These are phyloP conservation scores for Tridacna crocea DNA, from an alignment of 2,888 invertebrate genomes.

Conservation along the genomic window DNA sequence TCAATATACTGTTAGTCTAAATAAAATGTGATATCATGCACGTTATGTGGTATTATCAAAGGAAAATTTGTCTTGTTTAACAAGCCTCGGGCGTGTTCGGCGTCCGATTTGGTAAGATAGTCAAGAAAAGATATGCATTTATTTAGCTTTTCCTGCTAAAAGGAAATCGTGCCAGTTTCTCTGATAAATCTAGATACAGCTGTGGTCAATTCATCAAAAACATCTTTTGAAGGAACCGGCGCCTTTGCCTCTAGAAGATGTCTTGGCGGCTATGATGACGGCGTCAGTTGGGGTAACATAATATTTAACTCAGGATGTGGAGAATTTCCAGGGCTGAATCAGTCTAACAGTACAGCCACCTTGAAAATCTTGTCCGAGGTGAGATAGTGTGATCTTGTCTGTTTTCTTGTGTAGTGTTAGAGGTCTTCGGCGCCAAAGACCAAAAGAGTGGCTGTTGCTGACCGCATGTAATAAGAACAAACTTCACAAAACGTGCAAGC, in stretches of 20 bases:
- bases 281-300: constrained; percentile 3
- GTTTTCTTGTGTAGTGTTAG: background rate
- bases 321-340: background rate
- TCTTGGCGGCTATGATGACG: background rate
- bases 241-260: constrained; percentile 41
- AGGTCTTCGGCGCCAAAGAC: background rate
- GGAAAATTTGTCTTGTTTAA: no score
- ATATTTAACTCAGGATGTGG: background rate
- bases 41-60: no score
- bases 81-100: no score
- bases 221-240: background rate
- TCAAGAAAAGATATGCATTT: no score
- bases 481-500: background rate
- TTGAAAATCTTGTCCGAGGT: constrained; percentile 7
- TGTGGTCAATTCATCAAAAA: no score
- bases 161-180: no score
- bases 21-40: no score
- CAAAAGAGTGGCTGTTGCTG: background rate
- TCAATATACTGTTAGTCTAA: no score
- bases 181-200: no score
- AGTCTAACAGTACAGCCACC: background rate
- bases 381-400: no score
- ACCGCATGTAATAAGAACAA: background rate
- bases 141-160: no score
- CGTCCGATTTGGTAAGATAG: no score